A percentile compares a stretch with the other conserved stretches of the same genome.
These are phyloP conservation scores for Petrocephalus schoutedeni DNA, from an alignment of 2,797 vertebrate genomes.

Conservation along the genomic window DNA sequence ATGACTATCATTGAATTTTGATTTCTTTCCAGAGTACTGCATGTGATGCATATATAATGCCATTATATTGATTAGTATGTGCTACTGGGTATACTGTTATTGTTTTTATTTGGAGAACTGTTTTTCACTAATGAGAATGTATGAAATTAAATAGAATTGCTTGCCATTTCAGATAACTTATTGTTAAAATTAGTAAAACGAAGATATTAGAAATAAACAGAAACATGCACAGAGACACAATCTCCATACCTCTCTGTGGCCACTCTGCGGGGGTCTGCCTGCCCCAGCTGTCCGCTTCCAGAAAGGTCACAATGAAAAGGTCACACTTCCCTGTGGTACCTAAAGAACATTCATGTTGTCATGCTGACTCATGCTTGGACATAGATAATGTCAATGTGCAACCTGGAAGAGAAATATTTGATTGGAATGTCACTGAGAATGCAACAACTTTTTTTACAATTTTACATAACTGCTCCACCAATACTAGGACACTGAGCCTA, in stretches of 20 bases:
- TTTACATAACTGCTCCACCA: background rate
- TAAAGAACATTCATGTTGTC: background rate
- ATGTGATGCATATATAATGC: background rate
- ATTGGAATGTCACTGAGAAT: background rate
- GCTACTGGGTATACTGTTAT: background rate
- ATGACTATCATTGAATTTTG: background rate
- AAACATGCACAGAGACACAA: background rate
- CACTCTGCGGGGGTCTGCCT: background rate
- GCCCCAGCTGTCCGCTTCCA: background rate
- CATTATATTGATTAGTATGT: background rate
- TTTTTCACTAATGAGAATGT: background rate
- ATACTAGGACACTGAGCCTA: background rate
- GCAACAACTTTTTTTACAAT: background rate
- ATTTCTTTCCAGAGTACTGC: background rate
- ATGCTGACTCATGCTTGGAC: background rate
- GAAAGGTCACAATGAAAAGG: background rate
- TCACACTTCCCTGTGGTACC: background rate
- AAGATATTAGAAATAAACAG: background rate
- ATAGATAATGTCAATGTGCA: background rate
- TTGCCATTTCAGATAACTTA: background rate
- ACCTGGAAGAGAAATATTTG: background rate
- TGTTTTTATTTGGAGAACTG: background rate
- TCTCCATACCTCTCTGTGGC: background rate
- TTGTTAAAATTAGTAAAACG: background rate
- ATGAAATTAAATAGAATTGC: background rate